Percentiles rank a stretch among this genome's conserved stretches.
Conservation (phyloP, 2,888 invertebrate species). For the Synergus japonicus region DNA sequence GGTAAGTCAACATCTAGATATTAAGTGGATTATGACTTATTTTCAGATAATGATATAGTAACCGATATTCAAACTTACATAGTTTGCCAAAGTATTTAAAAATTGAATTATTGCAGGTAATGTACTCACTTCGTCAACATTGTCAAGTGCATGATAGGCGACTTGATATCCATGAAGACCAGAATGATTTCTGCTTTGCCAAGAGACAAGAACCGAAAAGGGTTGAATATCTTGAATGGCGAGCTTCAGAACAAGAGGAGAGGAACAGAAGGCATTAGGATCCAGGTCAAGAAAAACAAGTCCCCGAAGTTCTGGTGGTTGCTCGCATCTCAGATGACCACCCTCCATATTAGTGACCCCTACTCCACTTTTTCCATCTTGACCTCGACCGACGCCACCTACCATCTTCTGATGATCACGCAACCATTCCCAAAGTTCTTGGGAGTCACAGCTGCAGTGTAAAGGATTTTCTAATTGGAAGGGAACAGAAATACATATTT, state of each 20-base stretch:
- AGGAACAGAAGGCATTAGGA: constrained; percentile 90
- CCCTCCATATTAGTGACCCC: constrained; percentile 68
- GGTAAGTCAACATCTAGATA: neutral
- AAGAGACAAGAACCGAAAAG: constrained; percentile 91
- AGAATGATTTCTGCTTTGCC: constrained; percentile 94
- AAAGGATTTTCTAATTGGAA: constrained; percentile 88
- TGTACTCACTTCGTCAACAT: constrained; percentile 79
- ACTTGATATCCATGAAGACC: constrained; percentile 92
- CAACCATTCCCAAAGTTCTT: constrained; percentile 95
- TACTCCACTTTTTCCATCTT: constrained; percentile 61
- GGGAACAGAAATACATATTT: neutral
- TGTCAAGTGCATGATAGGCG: constrained; percentile 87
- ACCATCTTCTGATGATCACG: constrained; percentile 91
- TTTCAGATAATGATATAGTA: neutral
- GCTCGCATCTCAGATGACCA: constrained; percentile 85
- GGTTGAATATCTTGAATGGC: constrained; percentile 94
- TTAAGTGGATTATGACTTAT: neutral
- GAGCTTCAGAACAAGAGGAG: constrained; percentile 89
- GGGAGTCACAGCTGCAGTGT: constrained; percentile 93
- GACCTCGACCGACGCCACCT: constrained; percentile 80
- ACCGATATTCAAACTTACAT: neutral
- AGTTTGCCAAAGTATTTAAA: neutral
- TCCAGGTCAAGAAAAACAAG: constrained; percentile 86
- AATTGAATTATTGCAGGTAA: neutral
- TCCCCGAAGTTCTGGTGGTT: constrained; percentile 89